Base-by-base conservation (phyloP, 2,113 vertebrate genomes). In the Panthera tigris region DNA sequence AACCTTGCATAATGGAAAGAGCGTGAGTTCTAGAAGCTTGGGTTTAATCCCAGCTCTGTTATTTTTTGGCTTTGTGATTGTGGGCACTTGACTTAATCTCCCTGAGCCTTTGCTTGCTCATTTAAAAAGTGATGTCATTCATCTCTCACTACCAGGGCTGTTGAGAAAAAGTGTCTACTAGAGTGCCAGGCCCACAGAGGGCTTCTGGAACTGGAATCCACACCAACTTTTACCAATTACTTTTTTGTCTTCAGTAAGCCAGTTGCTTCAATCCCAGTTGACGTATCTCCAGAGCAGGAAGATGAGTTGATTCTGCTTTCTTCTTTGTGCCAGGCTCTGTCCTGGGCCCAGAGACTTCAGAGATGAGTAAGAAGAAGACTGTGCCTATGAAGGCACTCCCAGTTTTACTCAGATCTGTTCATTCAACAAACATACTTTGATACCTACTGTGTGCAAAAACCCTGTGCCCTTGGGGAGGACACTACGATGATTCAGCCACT, bases 81-180 rank as follows among this genome's bases (percentile, higher is more conserved):
- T 33, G 69, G 80, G 39, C 55, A 84, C 50, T 9, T 45, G 33
- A 91, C 23, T 92, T 89, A 90, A 82, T 93, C 50, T 91, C 89
- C 63, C 79, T 73, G 48, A 96, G 39, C 25, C 45, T 73, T 95
- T 96, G 80, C 69, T 94, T 86, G 83, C 19, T 96, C 74, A 90
- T 87, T 89, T 80, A 4, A 94, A 94, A 92, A 85, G 65, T 25
- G 33, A 19, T 63, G 23, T 66, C 63, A 84, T 7, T 90, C 16
- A 27, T 87, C 68, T 83, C 55, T 96, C 48, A 87, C n/a, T 92
- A 33, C 68, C 61, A 61, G 36, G 21, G 52, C 78, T 91, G 16
- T 85, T 97, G 79, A 83, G 80, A 79, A 94, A 87, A 63, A 88
- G 31, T 45, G n/a, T 80, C 91, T 69, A 4, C 12, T 63, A 45